Conservation (phyloP, 2,888 invertebrate genomes). For the Orchesellides sinensis region DNA sequence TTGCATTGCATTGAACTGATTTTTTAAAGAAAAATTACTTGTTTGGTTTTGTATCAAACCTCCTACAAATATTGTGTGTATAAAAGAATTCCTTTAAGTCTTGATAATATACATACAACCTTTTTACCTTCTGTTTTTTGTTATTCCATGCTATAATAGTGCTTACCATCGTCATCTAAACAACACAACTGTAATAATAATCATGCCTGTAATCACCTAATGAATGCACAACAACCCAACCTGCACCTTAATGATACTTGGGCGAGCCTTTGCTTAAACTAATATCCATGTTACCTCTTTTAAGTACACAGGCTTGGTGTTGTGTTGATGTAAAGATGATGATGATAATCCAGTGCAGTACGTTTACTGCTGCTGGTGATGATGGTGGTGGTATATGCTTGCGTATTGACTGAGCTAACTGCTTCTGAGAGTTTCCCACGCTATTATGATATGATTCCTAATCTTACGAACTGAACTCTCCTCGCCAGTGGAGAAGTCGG, state of each 20-base stretch:
- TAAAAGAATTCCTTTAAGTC: too few species aligned
- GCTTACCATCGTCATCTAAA: slow-evolving; percentile 15
- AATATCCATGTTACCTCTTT: too few species aligned
- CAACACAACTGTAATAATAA: slow-evolving; percentile 21
- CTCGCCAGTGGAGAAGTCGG: neutral
- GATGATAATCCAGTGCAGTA: slow-evolving; percentile 9
- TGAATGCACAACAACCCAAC: slow-evolving; percentile 15
- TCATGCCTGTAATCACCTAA: slow-evolving; percentile 36
- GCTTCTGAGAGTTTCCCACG: slow-evolving; percentile 50
- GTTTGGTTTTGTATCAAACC: neutral
- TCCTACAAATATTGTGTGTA: too few species aligned
- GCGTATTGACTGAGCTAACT: neutral
- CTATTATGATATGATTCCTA: too few species aligned
- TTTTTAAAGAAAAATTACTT: neutral
- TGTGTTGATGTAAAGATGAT: slow-evolving; percentile 11
- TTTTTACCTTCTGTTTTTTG: neutral
- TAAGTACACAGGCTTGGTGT: too few species aligned
- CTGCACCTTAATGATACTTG: slow-evolving; percentile 24
- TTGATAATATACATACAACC: neutral
- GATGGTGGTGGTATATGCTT: neutral
- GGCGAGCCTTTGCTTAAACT: too few species aligned
- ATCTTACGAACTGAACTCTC: slow-evolving; percentile 6
- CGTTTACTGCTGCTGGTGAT: neutral
- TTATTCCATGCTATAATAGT: neutral
- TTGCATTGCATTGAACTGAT: too few species aligned